Conservation (phyloP, 2,888 invertebrate genomes). For the Itoplectis maculator region DNA sequence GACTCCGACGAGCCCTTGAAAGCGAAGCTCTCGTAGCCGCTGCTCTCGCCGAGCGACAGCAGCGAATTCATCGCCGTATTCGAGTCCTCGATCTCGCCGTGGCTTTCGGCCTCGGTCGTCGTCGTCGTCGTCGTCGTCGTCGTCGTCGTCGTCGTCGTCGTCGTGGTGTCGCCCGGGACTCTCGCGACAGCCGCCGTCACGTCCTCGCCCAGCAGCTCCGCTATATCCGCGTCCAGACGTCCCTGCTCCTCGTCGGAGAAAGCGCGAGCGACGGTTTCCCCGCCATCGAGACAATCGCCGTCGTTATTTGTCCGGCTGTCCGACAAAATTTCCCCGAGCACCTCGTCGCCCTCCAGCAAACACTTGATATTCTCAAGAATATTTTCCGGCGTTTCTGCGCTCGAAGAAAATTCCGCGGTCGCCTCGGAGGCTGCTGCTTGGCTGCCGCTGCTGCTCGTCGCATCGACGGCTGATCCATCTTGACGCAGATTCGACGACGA, state of each 20-base stretch:
- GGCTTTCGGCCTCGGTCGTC: constrained; percentile 70
- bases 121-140: too few relatives aligned
- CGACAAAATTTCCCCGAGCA: constrained; percentile 29
- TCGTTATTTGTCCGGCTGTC: constrained; percentile 1
- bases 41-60: constrained; percentile 91
- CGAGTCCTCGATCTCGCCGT: constrained; percentile 76
- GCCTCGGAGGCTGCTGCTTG: neutral
- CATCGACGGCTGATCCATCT: constrained; percentile 6
- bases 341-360: constrained; percentile 74
- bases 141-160: too few relatives aligned
- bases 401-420: constrained; percentile 18
- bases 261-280: constrained; percentile 34
- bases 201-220: constrained; percentile 80
- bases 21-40: constrained; percentile 91
- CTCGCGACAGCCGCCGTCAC: too few relatives aligned
- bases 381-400: constrained; percentile 72
- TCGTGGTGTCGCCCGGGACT: too few relatives aligned
- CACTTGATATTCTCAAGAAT: constrained; percentile 78
- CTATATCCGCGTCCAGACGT: constrained; percentile 81
- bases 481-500: too few relatives aligned
- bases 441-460: too few relatives aligned
- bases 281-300: constrained; percentile 14
- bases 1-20: constrained; percentile 85
- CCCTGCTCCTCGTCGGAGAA: constrained; percentile 77
- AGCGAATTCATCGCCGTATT: constrained; percentile 86